These are phyloP conservation scores for Sylvia borin DNA, from an alignment of 2,797 vertebrate species.

Conservation along the genomic window DNA sequence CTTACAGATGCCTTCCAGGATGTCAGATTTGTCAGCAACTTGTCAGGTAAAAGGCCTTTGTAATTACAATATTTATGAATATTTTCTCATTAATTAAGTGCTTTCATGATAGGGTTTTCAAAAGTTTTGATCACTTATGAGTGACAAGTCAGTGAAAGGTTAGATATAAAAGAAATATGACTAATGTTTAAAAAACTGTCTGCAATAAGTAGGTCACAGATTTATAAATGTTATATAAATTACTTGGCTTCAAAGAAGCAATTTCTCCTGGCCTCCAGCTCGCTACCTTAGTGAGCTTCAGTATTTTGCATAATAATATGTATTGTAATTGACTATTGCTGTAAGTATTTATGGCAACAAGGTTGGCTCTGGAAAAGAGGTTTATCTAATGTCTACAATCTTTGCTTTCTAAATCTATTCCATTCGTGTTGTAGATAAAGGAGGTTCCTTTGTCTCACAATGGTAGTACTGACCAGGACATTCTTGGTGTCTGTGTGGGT, in stretches of 20 bases:
- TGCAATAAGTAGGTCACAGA: not conserved
- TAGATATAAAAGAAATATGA: not conserved
- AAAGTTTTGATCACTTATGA: not conserved
- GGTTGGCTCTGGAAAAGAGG: not conserved
- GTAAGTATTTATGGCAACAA: not conserved
- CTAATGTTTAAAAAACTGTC: not conserved
- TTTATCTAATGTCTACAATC: not conserved
- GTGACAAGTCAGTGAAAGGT: not conserved
- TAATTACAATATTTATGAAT: not conserved
- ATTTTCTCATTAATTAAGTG: not conserved
- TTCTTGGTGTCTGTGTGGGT: not conserved
- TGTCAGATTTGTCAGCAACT: constrained; percentile 99
- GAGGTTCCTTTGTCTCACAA: not conserved
- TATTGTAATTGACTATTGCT: not conserved
- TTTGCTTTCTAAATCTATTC: not conserved
- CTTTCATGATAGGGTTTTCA: not conserved
- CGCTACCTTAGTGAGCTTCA: not conserved
- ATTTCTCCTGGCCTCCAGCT: not conserved
- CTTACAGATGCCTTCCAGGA: constrained; percentile 97
- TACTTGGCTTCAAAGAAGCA: not conserved
- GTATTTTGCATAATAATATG: not conserved
- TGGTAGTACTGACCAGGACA: not conserved
- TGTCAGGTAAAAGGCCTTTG: constrained; percentile 85
- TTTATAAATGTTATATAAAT: not conserved
- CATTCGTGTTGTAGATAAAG: not conserved